Evolutionary conservation across 2,797 vertebrate genomes (phyloP), one percentile per base, ranked within the genome.

Genomic region (Sebastes kiyomatsui): DNA sequence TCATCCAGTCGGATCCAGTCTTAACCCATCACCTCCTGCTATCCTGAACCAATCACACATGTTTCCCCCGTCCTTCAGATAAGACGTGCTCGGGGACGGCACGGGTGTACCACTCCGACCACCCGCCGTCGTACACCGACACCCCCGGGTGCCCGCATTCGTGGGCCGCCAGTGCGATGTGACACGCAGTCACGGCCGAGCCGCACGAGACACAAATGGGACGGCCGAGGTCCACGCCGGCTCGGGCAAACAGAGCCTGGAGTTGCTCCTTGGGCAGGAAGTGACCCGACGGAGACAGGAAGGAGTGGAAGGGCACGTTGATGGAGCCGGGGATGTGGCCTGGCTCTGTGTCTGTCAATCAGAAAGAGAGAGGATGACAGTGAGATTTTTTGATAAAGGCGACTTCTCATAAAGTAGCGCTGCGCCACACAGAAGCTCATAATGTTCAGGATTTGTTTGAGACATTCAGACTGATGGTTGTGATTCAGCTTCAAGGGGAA

Each of bases 81-180:
- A 98, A 91, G 7, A 96, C 94, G 22, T 96, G 86, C 68, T 96
- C 96, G 0, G 96, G 95, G 1, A 94, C 90, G 0, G 97, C 96
- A 0, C 97, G 95, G 60, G 91, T 95, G 92, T 96, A 97, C 97
- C 97, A 99, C 92, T 99, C 98, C 0, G 93, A 97, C 98, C 97
- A 99, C 49, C 97, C 96, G 1, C 97, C 98, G 0, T 99, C 98
- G 0, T 99, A 99, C 79, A 99, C 55, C 0, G 96, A 95, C 82
- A 97, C 96, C 0, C 96, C 96, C 0, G 92, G 90, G 88, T 97
- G 97, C 32, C 97, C 97, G 0, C 97, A 97, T 10, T 97, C 92
- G 72, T 96, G 96, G 66, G 97, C 97, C 0, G 96, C 97, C 90
- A 99, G 77, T 7, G 95, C 97, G 4, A 98, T 85, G 20, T 97